Percentiles rank a stretch among this genome's conserved stretches.
Conservation (phyloP, 2,888 invertebrate species). For the Drosophila peninsularis region DNA sequence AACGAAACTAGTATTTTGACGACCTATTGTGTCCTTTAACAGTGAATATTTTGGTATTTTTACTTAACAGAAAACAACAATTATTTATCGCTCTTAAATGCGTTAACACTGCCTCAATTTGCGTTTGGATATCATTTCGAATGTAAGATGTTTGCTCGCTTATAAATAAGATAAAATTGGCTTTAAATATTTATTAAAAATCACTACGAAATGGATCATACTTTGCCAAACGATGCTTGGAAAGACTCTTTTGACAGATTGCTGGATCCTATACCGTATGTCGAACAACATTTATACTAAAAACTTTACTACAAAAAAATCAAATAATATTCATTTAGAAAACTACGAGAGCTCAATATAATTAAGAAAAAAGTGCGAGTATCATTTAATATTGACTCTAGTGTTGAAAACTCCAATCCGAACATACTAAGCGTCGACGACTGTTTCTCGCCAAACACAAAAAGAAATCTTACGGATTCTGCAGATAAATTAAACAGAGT, state of each 20-base stretch:
- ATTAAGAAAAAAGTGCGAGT: conserved; percentile 71
- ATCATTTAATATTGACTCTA: conserved; percentile 81
- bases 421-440: conserved; percentile 22
- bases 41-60: not conserved
- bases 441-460: conserved; percentile 5
- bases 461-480: not conserved
- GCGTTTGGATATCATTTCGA: conserved; percentile 15
- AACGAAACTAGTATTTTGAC: too few relatives aligned
- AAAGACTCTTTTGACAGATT: conserved; percentile 82
- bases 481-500: not conserved
- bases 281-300: not conserved
- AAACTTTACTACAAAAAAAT: too few relatives aligned
- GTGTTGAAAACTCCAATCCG: conserved; percentile 74
- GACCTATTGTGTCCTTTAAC: too few relatives aligned
- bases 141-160: conserved; percentile 7
- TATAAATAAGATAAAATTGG: not conserved
- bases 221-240: conserved; percentile 78
- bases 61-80: conserved; percentile 12
- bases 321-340: conserved; percentile 41
- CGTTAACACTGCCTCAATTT: conserved; percentile 18
- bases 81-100: not conserved
- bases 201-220: conserved; percentile 51
- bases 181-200: not conserved
- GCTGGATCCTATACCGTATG: conserved; percentile 75
- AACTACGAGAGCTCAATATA: conserved; percentile 70